Evolutionary conservation across 2,797 vertebrate genomes (phyloP).

Genomic region (Tauraco hartlaubi): DNA sequence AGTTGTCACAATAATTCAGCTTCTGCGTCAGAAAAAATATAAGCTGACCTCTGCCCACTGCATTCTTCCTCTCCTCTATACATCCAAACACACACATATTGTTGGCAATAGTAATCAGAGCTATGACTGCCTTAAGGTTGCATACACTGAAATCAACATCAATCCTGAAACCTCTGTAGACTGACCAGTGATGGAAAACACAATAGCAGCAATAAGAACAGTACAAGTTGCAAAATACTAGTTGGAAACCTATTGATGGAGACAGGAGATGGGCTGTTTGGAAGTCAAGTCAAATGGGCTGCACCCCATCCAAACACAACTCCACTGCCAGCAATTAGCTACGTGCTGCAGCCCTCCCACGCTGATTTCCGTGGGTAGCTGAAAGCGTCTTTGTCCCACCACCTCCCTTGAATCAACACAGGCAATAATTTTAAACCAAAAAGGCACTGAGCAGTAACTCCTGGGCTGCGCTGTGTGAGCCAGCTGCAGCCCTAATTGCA

Average conservation of each 20-base stretch:
- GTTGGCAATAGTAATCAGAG: background rate
- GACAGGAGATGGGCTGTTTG: background rate
- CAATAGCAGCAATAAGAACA: background rate
- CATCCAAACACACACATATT: background rate
- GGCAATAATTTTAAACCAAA: constrained; percentile 39
- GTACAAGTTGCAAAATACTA: background rate
- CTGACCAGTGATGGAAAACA: background rate
- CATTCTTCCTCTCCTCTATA: background rate
- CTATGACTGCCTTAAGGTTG: background rate
- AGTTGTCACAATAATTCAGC: background rate
- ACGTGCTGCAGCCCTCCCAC: background rate
- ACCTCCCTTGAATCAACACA: constrained; percentile 5
- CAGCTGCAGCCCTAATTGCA: constrained; percentile 47
- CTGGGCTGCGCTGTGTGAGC: background rate
- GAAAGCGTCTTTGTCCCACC: constrained; percentile 13
- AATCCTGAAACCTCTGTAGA: background rate
- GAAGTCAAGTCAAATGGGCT: background rate
- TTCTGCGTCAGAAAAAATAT: background rate
- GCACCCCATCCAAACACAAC: background rate
- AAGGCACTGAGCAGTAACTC: background rate
- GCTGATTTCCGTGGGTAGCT: background rate
- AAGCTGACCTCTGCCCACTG: background rate
- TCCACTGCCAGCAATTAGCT: constrained; percentile 16
- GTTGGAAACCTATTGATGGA: background rate
- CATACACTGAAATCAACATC: background rate